Conservation (phyloP, 2,888 invertebrate genomes). For the Vanessa cardui region DNA sequence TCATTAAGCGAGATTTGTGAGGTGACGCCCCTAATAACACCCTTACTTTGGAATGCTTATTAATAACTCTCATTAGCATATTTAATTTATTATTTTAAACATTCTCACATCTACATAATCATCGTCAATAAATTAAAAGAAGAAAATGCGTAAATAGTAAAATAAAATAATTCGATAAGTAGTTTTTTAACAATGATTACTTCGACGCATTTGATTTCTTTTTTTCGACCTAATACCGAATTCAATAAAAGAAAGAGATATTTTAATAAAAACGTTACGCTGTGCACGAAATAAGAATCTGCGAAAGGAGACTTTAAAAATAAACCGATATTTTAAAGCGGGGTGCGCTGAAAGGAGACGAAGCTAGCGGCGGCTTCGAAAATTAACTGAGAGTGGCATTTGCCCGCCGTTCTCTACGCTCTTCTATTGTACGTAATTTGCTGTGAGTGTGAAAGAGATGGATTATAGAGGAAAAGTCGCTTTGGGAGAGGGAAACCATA, state of each 20-base stretch:
- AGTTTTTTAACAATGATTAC: neutral
- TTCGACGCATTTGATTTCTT: neutral
- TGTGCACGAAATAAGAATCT: slow-evolving; percentile 25
- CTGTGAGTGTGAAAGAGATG: slow-evolving; percentile 52
- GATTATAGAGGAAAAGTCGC: slow-evolving; percentile 64
- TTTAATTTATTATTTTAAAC: slow-evolving; percentile 18
- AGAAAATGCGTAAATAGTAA: neutral
- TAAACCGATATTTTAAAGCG: slow-evolving; percentile 56
- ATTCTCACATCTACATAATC: slow-evolving; percentile 1
- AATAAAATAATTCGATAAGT: too few relatives aligned
- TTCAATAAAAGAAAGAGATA: slow-evolving; percentile 25
- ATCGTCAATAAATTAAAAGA: neutral
- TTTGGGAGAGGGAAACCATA: slow-evolving; percentile 77
- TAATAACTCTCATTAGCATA: slow-evolving; percentile 35
- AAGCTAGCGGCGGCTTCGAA: slow-evolving; percentile 66
- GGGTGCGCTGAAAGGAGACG: slow-evolving; percentile 59
- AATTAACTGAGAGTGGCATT: slow-evolving; percentile 80
- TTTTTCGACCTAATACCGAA: neutral
- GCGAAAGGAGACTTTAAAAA: slow-evolving; percentile 49
- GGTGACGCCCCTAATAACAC: slow-evolving; percentile 48
- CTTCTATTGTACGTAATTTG: slow-evolving; percentile 49
- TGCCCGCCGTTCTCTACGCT: slow-evolving; percentile 53
- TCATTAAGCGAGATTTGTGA: slow-evolving; percentile 63
- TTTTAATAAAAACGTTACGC: slow-evolving; percentile 35
- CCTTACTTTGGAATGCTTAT: slow-evolving; percentile 31